Evolutionary conservation across 2,797 vertebrate genomes (phyloP).

Genomic region (Rousettus madagascariensis): DNA sequence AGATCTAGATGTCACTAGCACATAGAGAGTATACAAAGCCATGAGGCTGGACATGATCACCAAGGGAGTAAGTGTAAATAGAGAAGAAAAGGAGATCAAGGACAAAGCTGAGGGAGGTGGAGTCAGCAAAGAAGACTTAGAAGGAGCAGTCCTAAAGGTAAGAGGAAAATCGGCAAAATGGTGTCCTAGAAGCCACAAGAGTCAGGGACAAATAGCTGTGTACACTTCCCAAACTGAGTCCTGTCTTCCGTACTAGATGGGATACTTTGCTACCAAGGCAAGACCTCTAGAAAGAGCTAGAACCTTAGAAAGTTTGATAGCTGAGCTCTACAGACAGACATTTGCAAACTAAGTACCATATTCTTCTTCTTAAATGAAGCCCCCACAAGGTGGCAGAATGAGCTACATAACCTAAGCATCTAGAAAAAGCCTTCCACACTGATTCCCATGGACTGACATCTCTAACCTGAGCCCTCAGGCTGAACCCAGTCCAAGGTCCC

Average conservation of each 20-base stretch:
- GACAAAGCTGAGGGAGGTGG: not conserved
- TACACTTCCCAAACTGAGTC: not conserved
- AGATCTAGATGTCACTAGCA: not conserved
- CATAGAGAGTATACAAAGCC: not conserved
- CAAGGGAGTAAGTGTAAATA: not conserved
- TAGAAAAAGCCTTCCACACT: conserved; percentile 7
- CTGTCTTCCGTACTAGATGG: not conserved
- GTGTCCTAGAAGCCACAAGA: not conserved
- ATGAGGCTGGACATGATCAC: not conserved
- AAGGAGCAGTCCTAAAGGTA: not conserved
- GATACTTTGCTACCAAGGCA: not conserved
- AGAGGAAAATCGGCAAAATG: not conserved
- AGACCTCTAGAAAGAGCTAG: conserved; percentile 16
- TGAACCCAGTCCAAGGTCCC: not conserved
- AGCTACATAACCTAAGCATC: not conserved
- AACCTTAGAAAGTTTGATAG: not conserved
- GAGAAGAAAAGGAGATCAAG: not conserved
- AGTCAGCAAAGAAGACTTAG: conserved; percentile 25
- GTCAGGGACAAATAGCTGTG: not conserved
- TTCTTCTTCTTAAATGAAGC: not conserved
- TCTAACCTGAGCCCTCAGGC: not conserved
- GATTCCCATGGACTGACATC: not conserved
- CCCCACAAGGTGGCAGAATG: not conserved
- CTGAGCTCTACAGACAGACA: not conserved
- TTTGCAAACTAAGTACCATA: not conserved